Conservation (phyloP, 2,113 vertebrate genomes). For the Pycnonotus jocosus region DNA sequence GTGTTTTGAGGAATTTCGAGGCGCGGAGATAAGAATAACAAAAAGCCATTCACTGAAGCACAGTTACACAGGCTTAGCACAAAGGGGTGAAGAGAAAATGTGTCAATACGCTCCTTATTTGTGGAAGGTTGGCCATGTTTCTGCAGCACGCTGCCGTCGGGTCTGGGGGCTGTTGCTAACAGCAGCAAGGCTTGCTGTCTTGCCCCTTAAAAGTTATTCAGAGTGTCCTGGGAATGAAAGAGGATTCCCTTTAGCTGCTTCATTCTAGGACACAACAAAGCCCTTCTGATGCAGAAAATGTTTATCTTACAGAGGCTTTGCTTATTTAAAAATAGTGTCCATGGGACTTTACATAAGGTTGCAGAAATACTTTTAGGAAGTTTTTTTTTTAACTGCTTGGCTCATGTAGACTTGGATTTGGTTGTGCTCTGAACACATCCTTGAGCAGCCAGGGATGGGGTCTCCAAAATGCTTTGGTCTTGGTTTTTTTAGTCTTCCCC, state of each 20-base stretch:
- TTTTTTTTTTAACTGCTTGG: neutral
- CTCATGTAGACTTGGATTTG: neutral
- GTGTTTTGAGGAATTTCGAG: conserved; percentile 59
- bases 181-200: neutral
- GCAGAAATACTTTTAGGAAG: neutral
- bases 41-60: conserved; percentile 39
- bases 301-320: neutral
- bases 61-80: conserved; percentile 8
- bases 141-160: neutral
- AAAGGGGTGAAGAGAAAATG: conserved; percentile 40
- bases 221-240: neutral
- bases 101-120: neutral
- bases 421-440: neutral
- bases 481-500: neutral
- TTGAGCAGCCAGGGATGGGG: neutral
- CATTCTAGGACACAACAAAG: neutral
- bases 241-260: neutral
- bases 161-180: conserved; percentile 12
- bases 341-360: neutral
- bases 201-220: neutral
- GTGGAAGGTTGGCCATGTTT: neutral
- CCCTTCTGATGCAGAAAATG: neutral
- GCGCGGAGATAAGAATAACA: conserved; percentile 60
- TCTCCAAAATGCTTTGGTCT: neutral
- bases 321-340: neutral